Evolutionary conservation across 2,888 invertebrate genomes (phyloP), one percentile per base, ranked within the genome.

Genomic region (Pomacea canaliculata): DNA sequence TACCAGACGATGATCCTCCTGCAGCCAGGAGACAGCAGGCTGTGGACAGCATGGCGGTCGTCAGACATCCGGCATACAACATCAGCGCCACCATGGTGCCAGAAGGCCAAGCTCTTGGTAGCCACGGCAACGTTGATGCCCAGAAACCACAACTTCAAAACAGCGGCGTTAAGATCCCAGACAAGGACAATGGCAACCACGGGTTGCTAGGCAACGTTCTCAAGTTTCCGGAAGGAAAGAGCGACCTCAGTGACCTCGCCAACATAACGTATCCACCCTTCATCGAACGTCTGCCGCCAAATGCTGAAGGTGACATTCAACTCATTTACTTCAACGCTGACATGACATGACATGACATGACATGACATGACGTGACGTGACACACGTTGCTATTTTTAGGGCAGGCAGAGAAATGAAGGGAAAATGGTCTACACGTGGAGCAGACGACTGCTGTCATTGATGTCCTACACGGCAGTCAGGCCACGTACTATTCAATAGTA

Each of bases 221-320:
- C 51, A 56, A 56, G 51, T 63, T 19, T 5, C 10, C 63, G 19
- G 63, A 49, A 27, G 10, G n/a, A 5, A 37, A 4, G 46, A 16
- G 18, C 13, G 59, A 37, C n/a, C 56, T 19, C 13, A 66, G 66
- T 46, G 19, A 48, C 0, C 48, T 59, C 27, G 68, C 37, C 60
- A 46, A 73, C 73, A 67, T 73, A 51, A 73, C 73, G 5, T 68
- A 67, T n/a, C 73, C 73, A 13, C 68, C 68, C 5, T 73, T 46
- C 60, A 67, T 73, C 27, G 73, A 73, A 23, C 46, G 1, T 0
- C 60, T 73, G 27, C 68, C 68, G n/a, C 37, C 59, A 27, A 60
- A 60, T 19, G 73, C 73, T 10, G n/a, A 62, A 59, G 73, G 73
- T 73, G 46, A 67, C 68, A 3, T 16, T 19, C 19, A 10, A 10